These are phyloP conservation scores for Cliona cf. orientalis DNA, from an alignment of 37 sponge, comb jelly and placozoan genomes.

Conservation along the genomic window DNA sequence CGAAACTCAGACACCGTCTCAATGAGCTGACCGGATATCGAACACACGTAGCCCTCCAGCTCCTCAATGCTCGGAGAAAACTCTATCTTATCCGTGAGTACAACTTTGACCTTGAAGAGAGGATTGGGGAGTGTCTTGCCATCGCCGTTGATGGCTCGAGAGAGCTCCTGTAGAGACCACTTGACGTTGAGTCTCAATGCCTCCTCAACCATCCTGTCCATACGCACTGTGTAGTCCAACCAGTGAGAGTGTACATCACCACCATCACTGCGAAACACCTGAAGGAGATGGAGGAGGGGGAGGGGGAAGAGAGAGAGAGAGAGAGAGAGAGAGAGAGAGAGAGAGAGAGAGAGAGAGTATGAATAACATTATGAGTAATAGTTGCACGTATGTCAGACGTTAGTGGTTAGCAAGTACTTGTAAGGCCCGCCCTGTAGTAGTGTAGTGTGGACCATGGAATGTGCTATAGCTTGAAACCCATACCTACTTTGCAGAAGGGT, in stretches of 20 bases:
- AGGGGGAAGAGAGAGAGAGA: slow-evolving; percentile 19
- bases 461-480: too few relatives aligned
- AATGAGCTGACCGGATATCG: slow-evolving; percentile 69
- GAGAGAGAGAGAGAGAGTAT: slow-evolving; percentile 59
- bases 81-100: slow-evolving; percentile 78
- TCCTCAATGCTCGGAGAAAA: slow-evolving; percentile 83
- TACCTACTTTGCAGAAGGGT: too few relatives aligned
- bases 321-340: slow-evolving; percentile 52
- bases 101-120: slow-evolving; percentile 90
- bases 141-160: slow-evolving; percentile 91
- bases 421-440: too few relatives aligned
- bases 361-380: too few relatives aligned
- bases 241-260: slow-evolving; percentile 84
- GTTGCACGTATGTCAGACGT: too few relatives aligned
- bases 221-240: slow-evolving; percentile 87
- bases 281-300: not conserved
- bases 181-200: slow-evolving; percentile 95
- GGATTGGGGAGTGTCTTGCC: slow-evolving; percentile 93
- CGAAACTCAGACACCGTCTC: slow-evolving; percentile 64
- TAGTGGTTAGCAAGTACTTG: too few relatives aligned
- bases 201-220: slow-evolving; percentile 97
- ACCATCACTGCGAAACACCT: slow-evolving; percentile 86
- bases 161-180: slow-evolving; percentile 95
- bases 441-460: too few relatives aligned
- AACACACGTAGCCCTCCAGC: slow-evolving; percentile 71